Conservation (phyloP, 2,888 invertebrate species). For the Pristionchus fissidentatus region DNA sequence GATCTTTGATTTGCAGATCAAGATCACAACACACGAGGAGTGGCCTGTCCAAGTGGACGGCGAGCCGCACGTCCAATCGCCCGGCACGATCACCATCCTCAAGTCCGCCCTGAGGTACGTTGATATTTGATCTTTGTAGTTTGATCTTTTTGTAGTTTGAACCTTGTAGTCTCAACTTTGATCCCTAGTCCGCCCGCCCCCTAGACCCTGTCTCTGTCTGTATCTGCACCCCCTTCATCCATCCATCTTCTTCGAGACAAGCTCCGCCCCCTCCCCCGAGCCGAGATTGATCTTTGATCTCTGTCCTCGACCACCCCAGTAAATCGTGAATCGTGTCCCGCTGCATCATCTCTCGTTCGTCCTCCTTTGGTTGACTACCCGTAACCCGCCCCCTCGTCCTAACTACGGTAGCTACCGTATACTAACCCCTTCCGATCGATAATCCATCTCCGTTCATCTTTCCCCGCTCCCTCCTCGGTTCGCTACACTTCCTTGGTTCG, state of each 20-base stretch:
- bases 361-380: neutral
- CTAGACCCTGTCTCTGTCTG: neutral
- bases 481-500: slow-evolving; percentile 17
- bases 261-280: neutral
- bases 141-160: too few species aligned
- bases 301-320: neutral
- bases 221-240: neutral
- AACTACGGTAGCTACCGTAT: slow-evolving; percentile 40
- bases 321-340: neutral
- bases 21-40: slow-evolving; percentile 95
- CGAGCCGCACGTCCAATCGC: slow-evolving; percentile 98
- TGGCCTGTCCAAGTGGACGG: slow-evolving; percentile 99
- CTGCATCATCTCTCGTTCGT: neutral
- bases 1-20: slow-evolving; percentile 83
- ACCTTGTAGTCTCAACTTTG: too few species aligned
- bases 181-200: neutral
- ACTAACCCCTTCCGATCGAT: slow-evolving; percentile 20
- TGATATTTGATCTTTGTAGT: slow-evolving; percentile 46
- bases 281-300: neutral
- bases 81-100: slow-evolving; percentile 96
- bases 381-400: neutral
- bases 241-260: neutral
- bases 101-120: slow-evolving; percentile 96
- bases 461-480: neutral
- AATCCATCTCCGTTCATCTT: neutral